Conservation (phyloP, 2,888 invertebrate genomes). For the Phengaris arion region DNA sequence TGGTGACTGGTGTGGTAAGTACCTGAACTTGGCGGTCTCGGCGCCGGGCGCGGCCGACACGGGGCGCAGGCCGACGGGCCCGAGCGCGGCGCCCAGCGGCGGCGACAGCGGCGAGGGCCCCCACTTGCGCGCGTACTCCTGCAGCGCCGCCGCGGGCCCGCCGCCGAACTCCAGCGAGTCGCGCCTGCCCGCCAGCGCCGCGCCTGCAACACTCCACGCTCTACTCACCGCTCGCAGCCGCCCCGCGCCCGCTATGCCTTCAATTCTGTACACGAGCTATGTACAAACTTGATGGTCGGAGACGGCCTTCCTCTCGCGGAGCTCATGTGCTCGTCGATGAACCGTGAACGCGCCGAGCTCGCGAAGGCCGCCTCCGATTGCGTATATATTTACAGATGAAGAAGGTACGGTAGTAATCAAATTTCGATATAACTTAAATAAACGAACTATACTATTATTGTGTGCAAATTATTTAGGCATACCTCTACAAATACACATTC, state of each 20-base stretch:
- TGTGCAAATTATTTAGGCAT: conserved; percentile 27
- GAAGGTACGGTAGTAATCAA: neutral
- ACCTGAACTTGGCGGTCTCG: conserved; percentile 88
- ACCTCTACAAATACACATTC: conserved; percentile 28
- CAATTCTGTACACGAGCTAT: conserved; percentile 38
- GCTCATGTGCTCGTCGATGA: neutral
- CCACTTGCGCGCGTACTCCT: conserved; percentile 79
- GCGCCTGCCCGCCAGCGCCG: conserved; percentile 61
- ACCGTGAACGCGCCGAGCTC: neutral
- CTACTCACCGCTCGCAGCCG: conserved; percentile 38
- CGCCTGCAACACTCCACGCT: conserved; percentile 58
- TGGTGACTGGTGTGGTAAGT: conserved; percentile 38
- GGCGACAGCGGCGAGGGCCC: conserved; percentile 83
- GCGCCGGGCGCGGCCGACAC: conserved; percentile 91
- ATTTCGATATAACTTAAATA: conserved; percentile 8
- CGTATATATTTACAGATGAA: conserved; percentile 26
- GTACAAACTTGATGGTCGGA: conserved; percentile 37
- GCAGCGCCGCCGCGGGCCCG: conserved; percentile 65
- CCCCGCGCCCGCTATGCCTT: conserved; percentile 30
- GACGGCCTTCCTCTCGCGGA: neutral
- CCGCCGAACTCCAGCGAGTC: conserved; percentile 80
- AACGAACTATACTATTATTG: conserved; percentile 10
- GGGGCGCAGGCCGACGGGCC: conserved; percentile 82
- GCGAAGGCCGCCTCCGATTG: conserved; percentile 17
- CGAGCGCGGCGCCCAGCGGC: conserved; percentile 83